Evolutionary conservation across 1,140 invertebrate genomes (phyloP), one percentile per base, ranked within the genome.

Genomic region (Druon quercuslanigerum): DNA sequence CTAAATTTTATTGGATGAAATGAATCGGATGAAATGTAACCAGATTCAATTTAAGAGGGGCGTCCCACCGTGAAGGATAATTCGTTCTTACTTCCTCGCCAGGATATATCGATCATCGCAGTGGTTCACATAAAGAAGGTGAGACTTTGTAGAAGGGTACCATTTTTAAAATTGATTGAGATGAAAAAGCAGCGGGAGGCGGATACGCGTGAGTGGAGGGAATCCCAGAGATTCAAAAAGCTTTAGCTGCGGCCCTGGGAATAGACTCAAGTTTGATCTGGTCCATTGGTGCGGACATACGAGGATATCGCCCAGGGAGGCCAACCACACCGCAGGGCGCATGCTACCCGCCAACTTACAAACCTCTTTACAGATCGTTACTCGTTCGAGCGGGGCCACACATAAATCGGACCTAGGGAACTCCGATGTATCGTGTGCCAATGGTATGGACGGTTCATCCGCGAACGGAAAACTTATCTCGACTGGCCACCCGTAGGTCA

Each of bases 281-380:
- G 9, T 16, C 19, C 74, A 66, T 71, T 74, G 76, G 66, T 19
- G 66, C 51, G 46, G 56, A 50, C 71, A 57, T 52, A 71, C 60
- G 78, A 80, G 72, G 80, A 85, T 82, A 81, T 81, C 84, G 71
- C 85, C 83, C 75, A 76, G 79, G 75, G 82, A 77, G 78, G 82
- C 57, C 80, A 79, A 76, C 80, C 81, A 73, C 89, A 78, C 90
- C 82, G 82, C 88, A 83, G 90, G 90, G 89, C 84, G 87, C 89
- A 87, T 83, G 85, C 87, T 89, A 86, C 87, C 83, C 88, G 86
- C 86, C 87, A 91, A 89, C 88, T 90, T 89, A 90, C 88, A 90
- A 90, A 91, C 89, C 87, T 89, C 89, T 90, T 91, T 91, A 90
- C 89, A 90, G 89, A 90, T 91, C 88, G 90, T 91, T 91, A 91